Evolutionary conservation across 2,113 vertebrate species (phyloP).

Genomic region (Nibea coibor): DNA sequence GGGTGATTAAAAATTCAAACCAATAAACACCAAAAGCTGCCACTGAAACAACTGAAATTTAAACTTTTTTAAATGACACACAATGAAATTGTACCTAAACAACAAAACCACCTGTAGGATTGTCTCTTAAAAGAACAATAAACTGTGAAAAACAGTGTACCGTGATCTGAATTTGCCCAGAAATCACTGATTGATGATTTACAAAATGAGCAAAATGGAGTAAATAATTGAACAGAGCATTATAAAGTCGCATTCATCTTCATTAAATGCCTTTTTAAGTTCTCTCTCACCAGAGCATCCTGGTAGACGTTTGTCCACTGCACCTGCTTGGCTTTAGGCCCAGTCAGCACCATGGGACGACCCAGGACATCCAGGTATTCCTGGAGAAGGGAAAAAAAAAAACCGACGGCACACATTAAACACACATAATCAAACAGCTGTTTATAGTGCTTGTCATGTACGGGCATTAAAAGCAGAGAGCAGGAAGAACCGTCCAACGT

Average conservation of each 20-base stretch:
- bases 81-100: not conserved
- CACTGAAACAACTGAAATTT: not conserved
- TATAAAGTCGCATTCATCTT: not conserved
- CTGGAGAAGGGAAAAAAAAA: constrained; percentile 76
- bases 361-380: constrained; percentile 98
- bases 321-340: constrained; percentile 93
- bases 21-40: not conserved
- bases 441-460: constrained; percentile 56
- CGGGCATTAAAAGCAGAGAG: constrained; percentile 55
- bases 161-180: not conserved
- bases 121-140: too few species aligned
- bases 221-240: not conserved
- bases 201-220: not conserved
- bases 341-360: constrained; percentile 97
- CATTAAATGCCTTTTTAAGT: not conserved
- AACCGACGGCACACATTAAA: constrained; percentile 28
- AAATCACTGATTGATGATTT: not conserved
- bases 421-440: constrained; percentile 50
- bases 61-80: not conserved
- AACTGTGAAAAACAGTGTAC: too few species aligned
- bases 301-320: constrained; percentile 99
- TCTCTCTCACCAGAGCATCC: constrained; percentile 91
- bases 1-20: not conserved
- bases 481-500: constrained; percentile 49
- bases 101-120: too few species aligned